Conservation (phyloP, 2,113 vertebrate genomes). For the Macrotis lagotis region DNA sequence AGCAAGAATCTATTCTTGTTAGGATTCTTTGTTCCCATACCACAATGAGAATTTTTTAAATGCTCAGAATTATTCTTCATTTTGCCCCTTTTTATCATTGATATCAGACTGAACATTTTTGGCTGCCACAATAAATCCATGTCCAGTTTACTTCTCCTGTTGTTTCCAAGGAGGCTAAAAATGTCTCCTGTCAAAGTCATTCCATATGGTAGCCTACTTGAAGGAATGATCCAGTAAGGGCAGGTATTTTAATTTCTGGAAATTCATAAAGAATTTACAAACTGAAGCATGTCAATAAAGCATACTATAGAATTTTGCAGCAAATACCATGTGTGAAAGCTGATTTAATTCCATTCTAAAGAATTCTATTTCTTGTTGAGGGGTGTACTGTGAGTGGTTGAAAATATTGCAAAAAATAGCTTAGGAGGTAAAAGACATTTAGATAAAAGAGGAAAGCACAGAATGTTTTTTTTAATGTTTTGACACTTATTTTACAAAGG, state of each 20-base stretch:
- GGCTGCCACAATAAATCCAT: background rate
- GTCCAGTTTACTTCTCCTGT: background rate
- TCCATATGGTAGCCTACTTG: background rate
- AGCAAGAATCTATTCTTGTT: background rate
- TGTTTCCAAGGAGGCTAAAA: background rate
- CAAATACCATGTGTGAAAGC: background rate
- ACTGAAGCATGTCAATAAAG: background rate
- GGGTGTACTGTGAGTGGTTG: background rate
- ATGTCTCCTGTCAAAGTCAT: background rate
- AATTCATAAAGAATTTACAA: background rate
- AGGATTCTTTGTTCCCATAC: background rate
- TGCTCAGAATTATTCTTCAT: background rate
- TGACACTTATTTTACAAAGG: background rate
- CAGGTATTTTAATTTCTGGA: background rate
- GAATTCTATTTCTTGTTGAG: conserved; percentile 1
- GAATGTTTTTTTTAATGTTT: background rate
- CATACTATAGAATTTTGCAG: background rate
- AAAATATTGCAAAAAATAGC: background rate
- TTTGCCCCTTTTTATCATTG: background rate
- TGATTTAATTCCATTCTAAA: background rate
- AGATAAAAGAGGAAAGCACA: background rate
- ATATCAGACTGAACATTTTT: background rate
- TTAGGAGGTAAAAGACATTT: background rate
- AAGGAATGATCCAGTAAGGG: background rate
- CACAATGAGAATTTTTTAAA: background rate